These are phyloP conservation scores for Oceanodroma tethys DNA, from an alignment of 2,113 vertebrate species.

Conservation along the genomic window DNA sequence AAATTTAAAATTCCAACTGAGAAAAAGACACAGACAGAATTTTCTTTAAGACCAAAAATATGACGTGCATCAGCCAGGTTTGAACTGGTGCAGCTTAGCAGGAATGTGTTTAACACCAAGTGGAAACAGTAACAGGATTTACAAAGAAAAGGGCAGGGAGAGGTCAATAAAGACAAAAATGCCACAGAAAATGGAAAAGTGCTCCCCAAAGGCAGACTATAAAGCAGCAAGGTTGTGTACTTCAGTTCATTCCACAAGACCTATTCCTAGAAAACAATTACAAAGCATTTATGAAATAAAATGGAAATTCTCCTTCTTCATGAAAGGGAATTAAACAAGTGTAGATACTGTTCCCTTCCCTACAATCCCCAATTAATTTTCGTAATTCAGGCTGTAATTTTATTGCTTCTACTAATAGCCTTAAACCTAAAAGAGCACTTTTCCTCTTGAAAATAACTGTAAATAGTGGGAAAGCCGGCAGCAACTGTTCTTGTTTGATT, in stretches of 20 bases:
- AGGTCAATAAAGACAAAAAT: neutral
- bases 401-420: neutral
- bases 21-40: neutral
- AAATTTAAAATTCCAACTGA: neutral
- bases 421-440: neutral
- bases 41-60: neutral
- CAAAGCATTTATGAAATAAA: constrained; percentile 13
- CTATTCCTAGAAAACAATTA: constrained; percentile 8
- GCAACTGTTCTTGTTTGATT: constrained; percentile 26
- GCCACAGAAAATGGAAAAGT: neutral
- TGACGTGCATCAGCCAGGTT: neutral
- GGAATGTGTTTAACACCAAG: neutral
- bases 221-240: neutral
- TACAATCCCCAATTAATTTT: neutral
- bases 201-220: neutral
- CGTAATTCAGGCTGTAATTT: neutral
- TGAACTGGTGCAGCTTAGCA: neutral
- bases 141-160: neutral
- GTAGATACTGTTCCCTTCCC: neutral
- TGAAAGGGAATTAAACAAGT: constrained; percentile 40
- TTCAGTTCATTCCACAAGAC: neutral
- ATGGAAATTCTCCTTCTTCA: constrained; percentile 36
- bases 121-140: neutral
- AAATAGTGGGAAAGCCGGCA: neutral
- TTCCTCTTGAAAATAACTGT: constrained; percentile 7